Percentiles rank a stretch among this genome's conserved stretches.
These are phyloP conservation scores for Prolemur simus DNA, from an alignment of 2,113 vertebrate species.

Conservation along the genomic window DNA sequence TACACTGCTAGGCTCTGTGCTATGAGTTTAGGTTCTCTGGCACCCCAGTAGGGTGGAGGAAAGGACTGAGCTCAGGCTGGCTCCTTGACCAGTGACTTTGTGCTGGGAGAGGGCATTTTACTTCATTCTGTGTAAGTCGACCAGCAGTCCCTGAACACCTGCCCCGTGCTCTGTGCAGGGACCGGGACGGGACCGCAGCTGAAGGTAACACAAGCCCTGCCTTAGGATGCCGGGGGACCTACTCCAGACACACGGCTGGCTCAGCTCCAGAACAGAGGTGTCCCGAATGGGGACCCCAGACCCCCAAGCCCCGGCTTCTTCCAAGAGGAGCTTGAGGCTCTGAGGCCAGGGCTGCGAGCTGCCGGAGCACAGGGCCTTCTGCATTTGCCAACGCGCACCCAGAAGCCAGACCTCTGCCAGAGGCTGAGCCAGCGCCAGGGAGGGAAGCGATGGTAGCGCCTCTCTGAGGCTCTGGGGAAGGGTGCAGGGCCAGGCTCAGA, in stretches of 20 bases:
- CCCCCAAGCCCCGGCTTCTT: background rate
- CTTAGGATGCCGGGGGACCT: background rate
- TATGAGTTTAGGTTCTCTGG: background rate
- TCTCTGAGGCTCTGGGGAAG: background rate
- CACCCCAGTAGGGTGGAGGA: background rate
- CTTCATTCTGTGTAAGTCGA: background rate
- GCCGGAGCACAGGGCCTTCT: background rate
- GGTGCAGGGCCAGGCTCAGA: no score
- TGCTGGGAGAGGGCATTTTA: background rate
- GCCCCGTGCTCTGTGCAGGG: rapidly evolving
- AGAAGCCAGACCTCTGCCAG: background rate
- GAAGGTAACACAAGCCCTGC: background rate
- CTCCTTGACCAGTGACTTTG: background rate
- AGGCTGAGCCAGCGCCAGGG: background rate
- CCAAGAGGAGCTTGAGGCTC: background rate
- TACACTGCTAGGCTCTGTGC: rapidly evolving
- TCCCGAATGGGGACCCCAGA: no score
- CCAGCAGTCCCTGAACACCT: background rate
- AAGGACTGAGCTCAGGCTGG: background rate
- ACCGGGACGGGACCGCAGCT: rapidly evolving
- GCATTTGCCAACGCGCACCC: background rate
- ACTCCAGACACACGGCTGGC: background rate
- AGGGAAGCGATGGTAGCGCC: background rate
- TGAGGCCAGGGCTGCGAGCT: background rate
- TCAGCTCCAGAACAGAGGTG: background rate